These are phyloP conservation scores for Pachyramphus minor DNA, from an alignment of 2,113 vertebrate species.

Conservation along the genomic window DNA sequence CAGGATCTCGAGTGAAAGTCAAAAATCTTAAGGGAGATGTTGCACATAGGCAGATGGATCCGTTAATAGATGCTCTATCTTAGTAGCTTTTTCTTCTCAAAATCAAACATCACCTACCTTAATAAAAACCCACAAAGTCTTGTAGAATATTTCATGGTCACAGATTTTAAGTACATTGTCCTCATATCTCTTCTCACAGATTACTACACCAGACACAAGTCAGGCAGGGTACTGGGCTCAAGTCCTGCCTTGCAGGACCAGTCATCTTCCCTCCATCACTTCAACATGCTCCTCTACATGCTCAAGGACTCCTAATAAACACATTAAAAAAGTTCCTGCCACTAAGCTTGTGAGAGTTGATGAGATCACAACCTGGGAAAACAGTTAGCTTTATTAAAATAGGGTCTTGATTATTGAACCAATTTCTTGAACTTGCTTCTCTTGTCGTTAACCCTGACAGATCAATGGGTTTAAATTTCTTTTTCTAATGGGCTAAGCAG, in stretches of 20 bases:
- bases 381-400: neutral
- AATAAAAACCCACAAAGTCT: neutral
- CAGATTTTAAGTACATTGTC: neutral
- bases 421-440: neutral
- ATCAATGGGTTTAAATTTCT: conserved; percentile 13
- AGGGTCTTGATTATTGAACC: neutral
- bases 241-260: neutral
- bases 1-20: neutral
- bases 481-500: neutral
- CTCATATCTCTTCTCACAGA: neutral
- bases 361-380: neutral
- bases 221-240: neutral
- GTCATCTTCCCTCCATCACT: neutral
- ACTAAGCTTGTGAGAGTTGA: neutral
- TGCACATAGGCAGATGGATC: neutral
- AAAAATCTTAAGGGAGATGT: neutral
- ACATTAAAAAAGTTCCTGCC: neutral
- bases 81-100: neutral
- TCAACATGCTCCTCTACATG: neutral
- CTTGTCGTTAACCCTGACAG: neutral
- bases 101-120: neutral
- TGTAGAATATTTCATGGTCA: neutral
- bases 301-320: neutral
- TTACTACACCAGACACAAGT: neutral
- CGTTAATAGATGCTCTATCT: neutral